Conservation (phyloP, 2,888 invertebrate genomes). For the Caenorhabditis uteleia region DNA sequence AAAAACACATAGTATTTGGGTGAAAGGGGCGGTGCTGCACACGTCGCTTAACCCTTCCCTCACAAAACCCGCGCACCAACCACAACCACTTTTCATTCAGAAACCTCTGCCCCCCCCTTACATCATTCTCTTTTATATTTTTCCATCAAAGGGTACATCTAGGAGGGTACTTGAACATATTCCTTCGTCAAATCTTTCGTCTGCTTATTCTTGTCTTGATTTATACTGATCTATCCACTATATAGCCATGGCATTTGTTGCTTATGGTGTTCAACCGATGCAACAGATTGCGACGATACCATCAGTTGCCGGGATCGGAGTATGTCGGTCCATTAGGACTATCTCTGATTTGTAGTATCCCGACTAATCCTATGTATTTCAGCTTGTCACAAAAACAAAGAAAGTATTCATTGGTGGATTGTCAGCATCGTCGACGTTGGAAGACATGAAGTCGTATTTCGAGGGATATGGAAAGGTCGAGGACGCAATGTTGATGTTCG, state of each 20-base stretch:
- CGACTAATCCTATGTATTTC: slow-evolving; percentile 72
- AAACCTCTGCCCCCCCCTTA: background rate
- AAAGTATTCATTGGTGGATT: slow-evolving; percentile 99
- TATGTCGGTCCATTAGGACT: too few species aligned
- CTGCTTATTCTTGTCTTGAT: too few species aligned
- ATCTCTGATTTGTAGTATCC: background rate
- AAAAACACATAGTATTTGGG: too few species aligned
- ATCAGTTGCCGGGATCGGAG: slow-evolving; percentile 36
- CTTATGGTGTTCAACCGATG: slow-evolving; percentile 20
- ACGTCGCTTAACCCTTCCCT: background rate
- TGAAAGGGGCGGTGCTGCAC: too few species aligned
- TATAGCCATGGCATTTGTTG: slow-evolving; percentile 38
- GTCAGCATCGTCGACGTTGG: slow-evolving; percentile 97
- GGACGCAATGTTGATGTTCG: slow-evolving; percentile 99
- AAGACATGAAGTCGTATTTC: slow-evolving; percentile 99
- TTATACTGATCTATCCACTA: too few species aligned
- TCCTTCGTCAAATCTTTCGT: background rate
- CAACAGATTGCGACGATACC: slow-evolving; percentile 24
- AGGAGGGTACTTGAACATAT: too few species aligned
- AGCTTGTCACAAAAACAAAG: slow-evolving; percentile 99
- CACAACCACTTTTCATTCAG: background rate
- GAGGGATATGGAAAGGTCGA: slow-evolving; percentile 99
- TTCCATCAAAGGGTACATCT: too few species aligned
- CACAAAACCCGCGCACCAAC: background rate
- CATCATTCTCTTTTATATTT: background rate